Conservation (phyloP, 2,888 invertebrate genomes). For the Rotaria magnacalcarata region DNA sequence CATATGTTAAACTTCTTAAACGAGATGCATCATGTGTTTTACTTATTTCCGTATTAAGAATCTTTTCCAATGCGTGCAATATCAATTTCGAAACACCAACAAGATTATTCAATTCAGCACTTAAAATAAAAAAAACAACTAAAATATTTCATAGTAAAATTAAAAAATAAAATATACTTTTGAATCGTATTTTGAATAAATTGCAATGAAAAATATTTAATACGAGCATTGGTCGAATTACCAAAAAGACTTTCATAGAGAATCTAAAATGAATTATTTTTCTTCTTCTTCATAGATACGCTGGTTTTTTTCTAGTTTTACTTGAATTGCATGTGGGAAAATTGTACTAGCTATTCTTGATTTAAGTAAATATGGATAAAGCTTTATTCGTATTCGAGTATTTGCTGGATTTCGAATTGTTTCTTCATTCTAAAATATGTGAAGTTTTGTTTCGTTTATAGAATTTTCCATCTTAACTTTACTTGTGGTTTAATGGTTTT, state of each 20-base stretch:
- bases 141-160: neutral
- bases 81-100: conserved; percentile 36
- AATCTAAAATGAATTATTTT: conserved; percentile 63
- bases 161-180: conserved; percentile 65
- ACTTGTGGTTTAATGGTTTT: conserved; percentile 54
- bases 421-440: neutral
- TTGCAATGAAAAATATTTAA: conserved; percentile 75
- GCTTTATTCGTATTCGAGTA: conserved; percentile 76
- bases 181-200: conserved; percentile 75
- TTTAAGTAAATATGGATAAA: conserved; percentile 74
- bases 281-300: neutral
- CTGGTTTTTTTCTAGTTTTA: conserved; percentile 52
- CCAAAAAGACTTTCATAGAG: conserved; percentile 83
- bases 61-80: conserved; percentile 17
- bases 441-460: neutral
- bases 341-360: conserved; percentile 59
- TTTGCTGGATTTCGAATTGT: conserved; percentile 67
- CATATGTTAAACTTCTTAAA: conserved; percentile 70
- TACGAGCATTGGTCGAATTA: conserved; percentile 74
- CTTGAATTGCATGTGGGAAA: conserved; percentile 74
- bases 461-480: conserved; percentile 48
- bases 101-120: conserved; percentile 10
- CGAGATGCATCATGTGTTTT: conserved; percentile 50
- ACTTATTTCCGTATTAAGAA: neutral
- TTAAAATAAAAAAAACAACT: neutral